Evolutionary conservation across 2,113 vertebrate genomes (phyloP).

Genomic region (Pristiophorus japonicus): DNA sequence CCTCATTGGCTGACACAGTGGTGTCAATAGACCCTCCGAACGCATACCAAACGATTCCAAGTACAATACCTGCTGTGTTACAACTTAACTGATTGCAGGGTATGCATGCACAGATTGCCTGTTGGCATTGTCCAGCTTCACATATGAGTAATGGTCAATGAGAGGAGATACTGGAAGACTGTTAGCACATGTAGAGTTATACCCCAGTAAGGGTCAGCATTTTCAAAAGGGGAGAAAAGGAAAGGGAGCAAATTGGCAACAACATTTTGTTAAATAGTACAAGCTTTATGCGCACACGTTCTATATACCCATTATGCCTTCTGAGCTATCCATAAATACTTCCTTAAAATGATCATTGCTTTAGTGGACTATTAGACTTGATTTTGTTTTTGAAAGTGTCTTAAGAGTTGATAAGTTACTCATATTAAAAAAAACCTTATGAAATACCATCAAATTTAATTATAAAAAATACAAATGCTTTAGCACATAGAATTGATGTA

Average conservation of each 20-base stretch:
- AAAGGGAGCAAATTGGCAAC: background rate
- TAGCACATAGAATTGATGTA: background rate
- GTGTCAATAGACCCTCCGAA: too few species aligned
- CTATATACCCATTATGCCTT: background rate
- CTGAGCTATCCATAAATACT: background rate
- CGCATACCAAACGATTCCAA: too few species aligned
- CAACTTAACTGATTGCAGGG: too few species aligned
- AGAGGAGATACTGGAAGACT: background rate
- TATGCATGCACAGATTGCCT: too few species aligned
- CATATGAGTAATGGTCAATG: background rate
- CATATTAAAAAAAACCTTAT: background rate
- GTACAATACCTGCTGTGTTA: too few species aligned
- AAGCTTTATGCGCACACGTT: background rate
- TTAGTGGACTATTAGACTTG: background rate
- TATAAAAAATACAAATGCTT: background rate
- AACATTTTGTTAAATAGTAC: background rate
- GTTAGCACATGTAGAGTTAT: background rate
- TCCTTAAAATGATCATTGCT: background rate
- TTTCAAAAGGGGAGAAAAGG: background rate
- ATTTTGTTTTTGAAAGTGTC: background rate
- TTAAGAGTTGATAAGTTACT: background rate
- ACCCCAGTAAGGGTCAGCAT: background rate
- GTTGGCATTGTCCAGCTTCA: too few species aligned
- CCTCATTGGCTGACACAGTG: too few species aligned
- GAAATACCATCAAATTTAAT: background rate